phyloP scores from a whole-genome alignment of 1,140 invertebrate species.

The Nymphalis io region DNA sequence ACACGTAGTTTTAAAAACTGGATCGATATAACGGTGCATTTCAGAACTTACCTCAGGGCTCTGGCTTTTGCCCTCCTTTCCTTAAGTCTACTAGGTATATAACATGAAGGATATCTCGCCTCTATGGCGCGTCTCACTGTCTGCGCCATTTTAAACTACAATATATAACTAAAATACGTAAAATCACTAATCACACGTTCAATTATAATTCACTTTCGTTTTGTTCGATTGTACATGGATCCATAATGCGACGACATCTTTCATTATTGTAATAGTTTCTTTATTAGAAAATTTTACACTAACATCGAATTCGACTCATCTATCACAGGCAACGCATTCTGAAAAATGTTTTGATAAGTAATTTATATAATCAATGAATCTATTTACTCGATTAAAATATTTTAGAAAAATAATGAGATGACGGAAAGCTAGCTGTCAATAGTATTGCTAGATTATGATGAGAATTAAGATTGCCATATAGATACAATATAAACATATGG shows the following conservation, averaged over 20 bases:
- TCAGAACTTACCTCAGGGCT: slow-evolving; percentile 77
- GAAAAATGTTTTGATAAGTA: slow-evolving; percentile 4
- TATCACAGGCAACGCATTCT: slow-evolving; percentile 10
- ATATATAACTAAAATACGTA: slow-evolving; percentile 44
- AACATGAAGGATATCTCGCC: slow-evolving; percentile 87
- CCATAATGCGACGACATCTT: slow-evolving; percentile 73
- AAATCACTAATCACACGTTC: slow-evolving; percentile 59
- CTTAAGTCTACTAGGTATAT: slow-evolving; percentile 85
- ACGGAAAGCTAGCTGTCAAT: slow-evolving; percentile 17
- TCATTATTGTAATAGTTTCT: slow-evolving; percentile 59
- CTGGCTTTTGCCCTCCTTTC: slow-evolving; percentile 86
- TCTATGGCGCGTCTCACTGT: slow-evolving; percentile 68
- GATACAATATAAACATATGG: background rate
- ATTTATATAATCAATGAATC: slow-evolving; percentile 6
- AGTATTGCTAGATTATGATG: background rate
- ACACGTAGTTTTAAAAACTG: slow-evolving; percentile 25
- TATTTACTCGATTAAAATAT: slow-evolving; percentile 15
- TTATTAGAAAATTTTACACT: slow-evolving; percentile 31
- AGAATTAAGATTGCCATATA: background rate
- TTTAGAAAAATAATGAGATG: slow-evolving; percentile 22
- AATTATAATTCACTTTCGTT: slow-evolving; percentile 78
- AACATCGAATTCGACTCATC: background rate
- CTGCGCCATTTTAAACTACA: slow-evolving; percentile 68
- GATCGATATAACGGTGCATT: slow-evolving; percentile 29
- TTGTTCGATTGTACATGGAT: slow-evolving; percentile 75